A percentile compares a stretch with the other conserved stretches of the same genome.
phyloP scores from a whole-genome alignment of 2,888 invertebrate genomes.

The Bruchidius siliquastri region DNA sequence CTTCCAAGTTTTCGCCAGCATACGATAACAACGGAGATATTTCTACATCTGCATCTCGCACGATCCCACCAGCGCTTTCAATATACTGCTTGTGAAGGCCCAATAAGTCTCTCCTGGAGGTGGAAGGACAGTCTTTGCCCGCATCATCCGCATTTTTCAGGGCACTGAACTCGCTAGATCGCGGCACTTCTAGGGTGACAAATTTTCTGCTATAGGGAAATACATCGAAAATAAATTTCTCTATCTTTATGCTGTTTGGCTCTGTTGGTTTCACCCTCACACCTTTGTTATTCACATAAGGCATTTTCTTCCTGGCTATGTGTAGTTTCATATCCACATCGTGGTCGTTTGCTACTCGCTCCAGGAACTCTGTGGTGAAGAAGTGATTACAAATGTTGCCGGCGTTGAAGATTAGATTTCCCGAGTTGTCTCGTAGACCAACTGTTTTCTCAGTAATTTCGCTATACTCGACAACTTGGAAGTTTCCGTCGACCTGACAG shows the following conservation, averaged over 20 bases:
- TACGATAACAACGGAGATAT: slow-evolving; percentile 89
- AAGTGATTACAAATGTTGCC: slow-evolving; percentile 99
- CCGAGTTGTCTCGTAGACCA: slow-evolving; percentile 70
- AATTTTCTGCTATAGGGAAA: slow-evolving; percentile 90
- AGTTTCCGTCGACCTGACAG: slow-evolving; percentile 84
- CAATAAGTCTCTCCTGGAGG: slow-evolving; percentile 74
- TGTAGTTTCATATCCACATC: slow-evolving; percentile 82
- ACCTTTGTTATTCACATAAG: slow-evolving; percentile 71
- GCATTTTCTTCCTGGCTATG: slow-evolving; percentile 96
- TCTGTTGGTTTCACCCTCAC: slow-evolving; percentile 67
- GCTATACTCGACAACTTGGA: slow-evolving; percentile 95
- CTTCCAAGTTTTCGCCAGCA: slow-evolving; percentile 77
- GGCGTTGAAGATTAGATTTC: slow-evolving; percentile 82
- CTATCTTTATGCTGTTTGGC: slow-evolving; percentile 96
- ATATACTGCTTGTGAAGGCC: slow-evolving; percentile 75
- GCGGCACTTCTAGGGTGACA: slow-evolving; percentile 86
- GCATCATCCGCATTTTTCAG: slow-evolving; percentile 91
- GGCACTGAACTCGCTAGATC: slow-evolving; percentile 94
- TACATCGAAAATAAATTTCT: slow-evolving; percentile 99
- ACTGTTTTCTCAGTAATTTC: slow-evolving; percentile 89
- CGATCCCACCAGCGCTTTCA: slow-evolving; percentile 73
- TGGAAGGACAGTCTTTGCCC: slow-evolving; percentile 87
- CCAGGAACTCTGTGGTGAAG: slow-evolving; percentile 83
- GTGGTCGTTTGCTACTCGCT: slow-evolving; percentile 63
- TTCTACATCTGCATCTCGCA: slow-evolving; percentile 70